Conservation (phyloP, 1,140 invertebrate genomes). For the Cardiocondyla obscurior region DNA sequence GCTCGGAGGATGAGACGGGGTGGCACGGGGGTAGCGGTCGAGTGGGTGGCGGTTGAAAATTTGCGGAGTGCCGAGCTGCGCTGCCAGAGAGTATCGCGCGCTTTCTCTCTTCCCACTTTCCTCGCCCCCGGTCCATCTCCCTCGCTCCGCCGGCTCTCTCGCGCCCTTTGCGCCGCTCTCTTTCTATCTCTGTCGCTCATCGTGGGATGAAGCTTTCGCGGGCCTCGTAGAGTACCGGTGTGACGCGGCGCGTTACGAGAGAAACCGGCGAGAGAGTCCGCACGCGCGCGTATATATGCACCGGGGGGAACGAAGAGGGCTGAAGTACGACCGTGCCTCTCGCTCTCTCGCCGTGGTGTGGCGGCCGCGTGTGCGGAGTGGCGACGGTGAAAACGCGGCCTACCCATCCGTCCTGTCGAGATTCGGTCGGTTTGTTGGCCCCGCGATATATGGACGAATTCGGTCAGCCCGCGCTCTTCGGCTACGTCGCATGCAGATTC, state of each 20-base stretch:
- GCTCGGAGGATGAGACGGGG: conserved; percentile 71
- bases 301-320: not conserved
- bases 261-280: conserved; percentile 48
- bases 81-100: conserved; percentile 63
- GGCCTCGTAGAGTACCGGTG: conserved; percentile 64
- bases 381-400: conserved; percentile 78
- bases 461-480: conserved; percentile 66
- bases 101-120: conserved; percentile 44
- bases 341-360: conserved; percentile 16
- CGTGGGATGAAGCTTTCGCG: conserved; percentile 66
- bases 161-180: conserved; percentile 63
- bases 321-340: conserved; percentile 17
- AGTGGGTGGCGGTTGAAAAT: conserved; percentile 80
- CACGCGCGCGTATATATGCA: conserved; percentile 33
- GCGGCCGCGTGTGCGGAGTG: conserved; percentile 64
- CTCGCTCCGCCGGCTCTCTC: conserved; percentile 45
- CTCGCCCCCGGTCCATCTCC: conserved; percentile 9
- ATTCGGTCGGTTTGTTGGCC: conserved; percentile 81
- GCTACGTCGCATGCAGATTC: not conserved
- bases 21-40: conserved; percentile 55
- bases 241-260: conserved; percentile 63
- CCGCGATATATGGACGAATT: conserved; percentile 80
- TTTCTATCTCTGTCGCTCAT: conserved; percentile 46
- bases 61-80: conserved; percentile 82
- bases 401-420: conserved; percentile 80